Evolutionary conservation across 1,140 invertebrate species (phyloP).

Genomic region (Gryon sp.): DNA sequence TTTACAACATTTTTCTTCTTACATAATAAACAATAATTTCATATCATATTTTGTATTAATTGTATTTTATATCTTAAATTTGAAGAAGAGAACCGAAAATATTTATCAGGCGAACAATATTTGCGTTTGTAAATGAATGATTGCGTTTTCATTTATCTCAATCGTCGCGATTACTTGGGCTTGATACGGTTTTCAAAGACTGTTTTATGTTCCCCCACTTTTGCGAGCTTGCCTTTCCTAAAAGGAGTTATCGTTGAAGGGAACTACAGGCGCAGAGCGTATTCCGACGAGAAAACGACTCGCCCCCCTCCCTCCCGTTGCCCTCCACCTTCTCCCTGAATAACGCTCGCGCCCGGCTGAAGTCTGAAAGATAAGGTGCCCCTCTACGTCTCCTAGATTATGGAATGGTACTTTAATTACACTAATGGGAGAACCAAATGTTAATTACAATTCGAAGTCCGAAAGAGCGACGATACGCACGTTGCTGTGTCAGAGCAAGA

Average conservation of each 20-base stretch:
- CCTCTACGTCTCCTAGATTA: slow-evolving; percentile 79
- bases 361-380: slow-evolving; percentile 80
- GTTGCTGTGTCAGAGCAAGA: slow-evolving; percentile 69
- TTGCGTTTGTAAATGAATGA: slow-evolving; percentile 30
- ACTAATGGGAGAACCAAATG: slow-evolving; percentile 86
- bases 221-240: slow-evolving; percentile 58
- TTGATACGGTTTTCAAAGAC: slow-evolving; percentile 61
- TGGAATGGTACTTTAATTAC: slow-evolving; percentile 85
- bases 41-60: too few relatives aligned
- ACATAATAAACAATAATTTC: too few relatives aligned
- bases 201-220: slow-evolving; percentile 51
- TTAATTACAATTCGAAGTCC: slow-evolving; percentile 86
- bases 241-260: slow-evolving; percentile 75
- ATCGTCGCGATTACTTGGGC: slow-evolving; percentile 54
- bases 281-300: slow-evolving; percentile 73
- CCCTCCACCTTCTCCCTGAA: slow-evolving; percentile 52
- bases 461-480: slow-evolving; percentile 80
- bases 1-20: too few relatives aligned
- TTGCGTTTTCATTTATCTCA: slow-evolving; percentile 57
- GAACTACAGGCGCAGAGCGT: slow-evolving; percentile 70
- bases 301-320: slow-evolving; percentile 58
- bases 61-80: too few relatives aligned
- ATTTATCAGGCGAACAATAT: slow-evolving; percentile 12
- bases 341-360: slow-evolving; percentile 70
- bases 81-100: too few relatives aligned